Evolutionary conservation across 2,888 invertebrate genomes (phyloP).

Genomic region (Mantis religiosa): DNA sequence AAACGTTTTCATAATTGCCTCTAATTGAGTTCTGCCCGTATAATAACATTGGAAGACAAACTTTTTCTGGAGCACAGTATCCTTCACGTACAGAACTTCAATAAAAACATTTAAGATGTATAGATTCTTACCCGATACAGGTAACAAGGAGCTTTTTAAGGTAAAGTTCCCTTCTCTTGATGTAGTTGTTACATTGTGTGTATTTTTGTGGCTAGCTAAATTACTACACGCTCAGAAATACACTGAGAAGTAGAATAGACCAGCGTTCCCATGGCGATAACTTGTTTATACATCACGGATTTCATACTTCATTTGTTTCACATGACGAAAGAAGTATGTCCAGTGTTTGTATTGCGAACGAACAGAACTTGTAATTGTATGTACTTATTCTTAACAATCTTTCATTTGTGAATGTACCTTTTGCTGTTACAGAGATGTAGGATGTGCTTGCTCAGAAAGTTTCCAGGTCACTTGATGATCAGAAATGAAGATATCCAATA

Average conservation of each 20-base stretch:
- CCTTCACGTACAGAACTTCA: background rate
- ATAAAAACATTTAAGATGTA: background rate
- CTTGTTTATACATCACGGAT: background rate
- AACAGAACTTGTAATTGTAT: background rate
- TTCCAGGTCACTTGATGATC: background rate
- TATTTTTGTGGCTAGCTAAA: background rate
- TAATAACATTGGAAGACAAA: background rate
- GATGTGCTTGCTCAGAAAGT: background rate
- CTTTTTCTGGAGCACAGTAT: background rate
- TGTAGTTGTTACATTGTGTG: background rate
- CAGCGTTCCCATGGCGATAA: background rate
- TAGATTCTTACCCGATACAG: background rate
- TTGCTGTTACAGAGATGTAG: background rate
- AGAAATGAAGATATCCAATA: background rate
- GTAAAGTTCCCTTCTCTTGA: background rate
- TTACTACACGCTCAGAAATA: background rate
- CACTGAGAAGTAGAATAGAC: background rate
- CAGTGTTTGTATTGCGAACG: background rate
- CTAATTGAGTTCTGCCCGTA: background rate
- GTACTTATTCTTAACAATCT: background rate
- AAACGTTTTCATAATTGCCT: background rate
- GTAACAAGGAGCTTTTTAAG: background rate
- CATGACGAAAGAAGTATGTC: background rate
- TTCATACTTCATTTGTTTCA: background rate
- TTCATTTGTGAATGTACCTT: background rate